Evolutionary conservation across 2,888 invertebrate species (phyloP).

Genomic region (Oligia latruncula): DNA sequence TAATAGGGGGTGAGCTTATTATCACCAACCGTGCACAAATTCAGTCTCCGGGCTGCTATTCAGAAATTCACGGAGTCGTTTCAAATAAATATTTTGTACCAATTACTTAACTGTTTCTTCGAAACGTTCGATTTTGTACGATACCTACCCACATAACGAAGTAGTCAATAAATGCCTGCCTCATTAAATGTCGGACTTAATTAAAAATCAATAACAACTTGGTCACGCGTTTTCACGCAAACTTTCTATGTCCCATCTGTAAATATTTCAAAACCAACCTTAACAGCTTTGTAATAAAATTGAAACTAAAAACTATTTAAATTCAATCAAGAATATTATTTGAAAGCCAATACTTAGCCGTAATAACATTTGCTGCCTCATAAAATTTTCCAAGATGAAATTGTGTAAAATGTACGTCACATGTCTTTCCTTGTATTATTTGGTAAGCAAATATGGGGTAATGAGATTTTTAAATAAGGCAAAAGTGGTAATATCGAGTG

Average conservation of each 20-base stretch:
- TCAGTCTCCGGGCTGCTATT: no score
- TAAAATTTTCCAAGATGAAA: not conserved
- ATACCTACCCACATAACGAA: conserved; percentile 2
- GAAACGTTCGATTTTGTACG: conserved; percentile 2
- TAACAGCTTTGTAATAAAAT: conserved; percentile 4
- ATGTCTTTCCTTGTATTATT: not conserved
- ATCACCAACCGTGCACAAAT: not conserved
- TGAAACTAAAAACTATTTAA: not conserved
- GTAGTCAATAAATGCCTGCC: conserved; percentile 35
- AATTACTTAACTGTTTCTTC: not conserved
- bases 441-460: not conserved
- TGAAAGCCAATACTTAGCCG: not conserved
- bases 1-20: not conserved
- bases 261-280: conserved; percentile 21
- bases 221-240: conserved; percentile 46
- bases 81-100: no score
- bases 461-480: not conserved
- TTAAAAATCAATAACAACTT: conserved; percentile 60
- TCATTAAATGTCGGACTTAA: conserved; percentile 42
- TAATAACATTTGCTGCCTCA: not conserved
- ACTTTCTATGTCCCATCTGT: conserved; percentile 15
- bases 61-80: no score
- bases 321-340: not conserved
- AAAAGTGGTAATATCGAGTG: not conserved
- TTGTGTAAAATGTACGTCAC: no score